phyloP scores from a whole-genome alignment of 30 jellyfish, hydroid and myxozoan species.

The Haliclystus octoradiatus region DNA sequence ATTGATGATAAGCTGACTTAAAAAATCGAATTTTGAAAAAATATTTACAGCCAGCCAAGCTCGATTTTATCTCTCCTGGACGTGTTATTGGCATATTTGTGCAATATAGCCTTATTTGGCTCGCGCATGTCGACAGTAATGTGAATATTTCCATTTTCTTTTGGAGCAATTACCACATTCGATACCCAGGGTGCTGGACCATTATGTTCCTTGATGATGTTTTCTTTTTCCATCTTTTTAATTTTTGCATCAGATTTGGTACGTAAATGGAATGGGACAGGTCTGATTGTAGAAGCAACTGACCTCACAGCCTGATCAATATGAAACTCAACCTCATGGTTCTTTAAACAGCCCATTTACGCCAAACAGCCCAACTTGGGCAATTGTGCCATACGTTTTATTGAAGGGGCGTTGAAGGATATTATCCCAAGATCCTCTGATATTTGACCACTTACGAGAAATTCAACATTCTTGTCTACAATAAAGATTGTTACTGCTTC shows the following conservation, averaged over 20 bases:
- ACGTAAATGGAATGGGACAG: slow-evolving; percentile 28
- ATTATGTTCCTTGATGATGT: slow-evolving; percentile 27
- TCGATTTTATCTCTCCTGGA: slow-evolving; percentile 34
- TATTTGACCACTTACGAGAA: neutral
- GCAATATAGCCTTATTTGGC: too few species aligned
- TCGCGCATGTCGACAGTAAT: slow-evolving; percentile 41
- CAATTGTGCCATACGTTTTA: neutral
- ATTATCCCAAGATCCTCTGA: neutral
- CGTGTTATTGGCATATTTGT: slow-evolving; percentile 41
- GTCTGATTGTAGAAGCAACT: slow-evolving; percentile 14
- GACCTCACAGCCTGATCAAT: slow-evolving; percentile 9
- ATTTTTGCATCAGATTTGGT: slow-evolving; percentile 16
- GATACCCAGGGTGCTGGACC: slow-evolving; percentile 57
- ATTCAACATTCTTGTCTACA: slow-evolving; percentile 1
- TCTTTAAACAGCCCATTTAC: neutral
- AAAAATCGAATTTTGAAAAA: too few species aligned
- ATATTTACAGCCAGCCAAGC: slow-evolving; percentile 21
- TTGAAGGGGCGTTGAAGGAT: neutral
- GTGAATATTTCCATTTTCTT: slow-evolving; percentile 29
- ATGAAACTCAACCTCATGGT: slow-evolving; percentile 2
- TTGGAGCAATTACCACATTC: slow-evolving; percentile 37
- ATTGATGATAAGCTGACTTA: slow-evolving; percentile 53
- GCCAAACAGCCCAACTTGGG: neutral
- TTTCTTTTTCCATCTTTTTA: slow-evolving; percentile 25
- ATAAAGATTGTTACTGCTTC: slow-evolving; percentile 36